Conservation (phyloP, 2,888 invertebrate species). For the Bimastos eiseni region DNA sequence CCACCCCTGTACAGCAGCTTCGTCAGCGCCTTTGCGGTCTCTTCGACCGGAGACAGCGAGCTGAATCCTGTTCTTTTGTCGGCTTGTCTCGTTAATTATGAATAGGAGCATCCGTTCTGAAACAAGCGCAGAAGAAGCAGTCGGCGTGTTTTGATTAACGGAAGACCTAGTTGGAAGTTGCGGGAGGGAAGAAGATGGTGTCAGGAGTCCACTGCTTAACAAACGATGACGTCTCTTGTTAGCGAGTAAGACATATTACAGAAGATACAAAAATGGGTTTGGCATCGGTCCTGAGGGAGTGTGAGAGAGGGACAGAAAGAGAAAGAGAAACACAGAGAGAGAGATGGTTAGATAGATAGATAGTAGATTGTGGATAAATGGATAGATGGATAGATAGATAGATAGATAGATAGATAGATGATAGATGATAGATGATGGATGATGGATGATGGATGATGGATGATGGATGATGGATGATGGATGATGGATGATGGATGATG, state of each 20-base stretch:
- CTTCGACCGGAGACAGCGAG: neutral
- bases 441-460: too few relatives aligned
- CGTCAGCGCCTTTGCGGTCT: neutral
- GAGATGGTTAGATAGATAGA: too few relatives aligned
- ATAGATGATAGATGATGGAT: too few relatives aligned
- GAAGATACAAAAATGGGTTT: neutral
- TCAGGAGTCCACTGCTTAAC: neutral
- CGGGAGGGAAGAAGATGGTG: neutral
- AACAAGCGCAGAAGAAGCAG: neutral
- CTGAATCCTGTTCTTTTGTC: neutral
- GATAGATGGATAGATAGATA: too few relatives aligned
- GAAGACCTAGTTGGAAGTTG: neutral
- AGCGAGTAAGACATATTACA: neutral
- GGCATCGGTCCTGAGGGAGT: neutral
- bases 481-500: too few relatives aligned
- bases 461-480: too few relatives aligned
- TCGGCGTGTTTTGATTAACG: neutral
- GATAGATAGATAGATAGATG: too few relatives aligned
- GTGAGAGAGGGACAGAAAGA: neutral
- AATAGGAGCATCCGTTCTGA: neutral
- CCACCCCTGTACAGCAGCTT: neutral
- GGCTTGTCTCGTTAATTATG: neutral
- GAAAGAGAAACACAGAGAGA: neutral
- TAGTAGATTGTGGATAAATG: too few relatives aligned
- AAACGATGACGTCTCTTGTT: conserved; percentile 3